These are phyloP conservation scores for Conus canariensis DNA, from an alignment of 2,888 invertebrate genomes.

Conservation along the genomic window DNA sequence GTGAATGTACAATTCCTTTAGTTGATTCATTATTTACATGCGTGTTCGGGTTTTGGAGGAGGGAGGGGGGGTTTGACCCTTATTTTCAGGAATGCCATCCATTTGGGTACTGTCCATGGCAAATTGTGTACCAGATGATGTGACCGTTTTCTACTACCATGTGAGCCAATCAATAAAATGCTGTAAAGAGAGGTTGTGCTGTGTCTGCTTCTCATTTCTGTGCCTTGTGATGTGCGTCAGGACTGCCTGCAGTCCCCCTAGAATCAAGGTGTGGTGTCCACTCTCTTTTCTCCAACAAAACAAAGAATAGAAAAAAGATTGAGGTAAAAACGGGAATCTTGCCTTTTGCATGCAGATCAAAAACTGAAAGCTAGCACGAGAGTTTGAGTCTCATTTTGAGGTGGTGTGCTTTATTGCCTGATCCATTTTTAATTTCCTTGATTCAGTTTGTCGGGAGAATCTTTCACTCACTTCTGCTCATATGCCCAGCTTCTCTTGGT, in stretches of 20 bases:
- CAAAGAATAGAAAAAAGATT: neutral
- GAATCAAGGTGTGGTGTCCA: conserved; percentile 57
- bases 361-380: neutral
- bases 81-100: neutral
- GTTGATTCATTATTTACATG: neutral
- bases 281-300: conserved; percentile 11
- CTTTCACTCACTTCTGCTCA: neutral
- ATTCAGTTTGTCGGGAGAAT: neutral
- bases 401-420: conserved; percentile 39
- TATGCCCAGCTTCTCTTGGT: no score
- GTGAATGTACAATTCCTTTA: neutral
- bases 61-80: neutral
- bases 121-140: neutral
- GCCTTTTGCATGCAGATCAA: conserved; percentile 24
- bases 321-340: neutral
- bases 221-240: conserved; percentile 40
- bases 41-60: neutral
- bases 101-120: neutral
- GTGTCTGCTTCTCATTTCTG: conserved; percentile 55
- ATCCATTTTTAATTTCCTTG: neutral
- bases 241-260: conserved; percentile 36
- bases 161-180: neutral
- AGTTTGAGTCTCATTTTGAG: conserved; percentile 38
- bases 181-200: neutral
- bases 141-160: conserved; percentile 6